Evolutionary conservation across 2,888 invertebrate species (phyloP).

Genomic region (Capitulum mitella): DNA sequence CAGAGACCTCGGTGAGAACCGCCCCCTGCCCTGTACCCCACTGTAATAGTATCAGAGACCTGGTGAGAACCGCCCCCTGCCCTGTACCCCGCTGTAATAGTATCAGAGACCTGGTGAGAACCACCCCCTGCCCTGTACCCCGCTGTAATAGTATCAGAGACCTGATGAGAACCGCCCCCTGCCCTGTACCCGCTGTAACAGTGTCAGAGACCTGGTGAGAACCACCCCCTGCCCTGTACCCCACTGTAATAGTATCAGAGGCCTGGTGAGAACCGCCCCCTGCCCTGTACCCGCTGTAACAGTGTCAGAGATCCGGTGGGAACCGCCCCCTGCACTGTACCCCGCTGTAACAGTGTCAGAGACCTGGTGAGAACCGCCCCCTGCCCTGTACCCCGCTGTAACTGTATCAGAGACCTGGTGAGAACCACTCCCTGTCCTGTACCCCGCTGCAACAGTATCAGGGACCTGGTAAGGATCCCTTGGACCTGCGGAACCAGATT

Average conservation of each 20-base stretch:
- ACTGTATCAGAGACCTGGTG: too few species aligned
- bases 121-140: background rate
- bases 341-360: background rate
- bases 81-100: background rate
- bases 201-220: slow-evolving; percentile 12
- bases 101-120: slow-evolving; percentile 15
- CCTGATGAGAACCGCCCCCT: too few species aligned
- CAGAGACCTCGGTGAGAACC: too few species aligned
- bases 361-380: background rate
- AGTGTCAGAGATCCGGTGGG: slow-evolving; percentile 4
- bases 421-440: too few species aligned
- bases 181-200: background rate
- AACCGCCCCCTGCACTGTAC: background rate
- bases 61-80: background rate
- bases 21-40: background rate
- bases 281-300: background rate
- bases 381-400: too few species aligned
- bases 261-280: too few species aligned
- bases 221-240: background rate
- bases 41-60: slow-evolving; percentile 1
- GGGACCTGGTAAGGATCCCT: too few species aligned
- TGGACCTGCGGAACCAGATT: too few species aligned
- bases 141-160: slow-evolving; percentile 1
- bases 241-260: background rate
- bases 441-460: too few species aligned